Conservation (phyloP, 2,797 vertebrate species). For the Loriculus beryllinus region DNA sequence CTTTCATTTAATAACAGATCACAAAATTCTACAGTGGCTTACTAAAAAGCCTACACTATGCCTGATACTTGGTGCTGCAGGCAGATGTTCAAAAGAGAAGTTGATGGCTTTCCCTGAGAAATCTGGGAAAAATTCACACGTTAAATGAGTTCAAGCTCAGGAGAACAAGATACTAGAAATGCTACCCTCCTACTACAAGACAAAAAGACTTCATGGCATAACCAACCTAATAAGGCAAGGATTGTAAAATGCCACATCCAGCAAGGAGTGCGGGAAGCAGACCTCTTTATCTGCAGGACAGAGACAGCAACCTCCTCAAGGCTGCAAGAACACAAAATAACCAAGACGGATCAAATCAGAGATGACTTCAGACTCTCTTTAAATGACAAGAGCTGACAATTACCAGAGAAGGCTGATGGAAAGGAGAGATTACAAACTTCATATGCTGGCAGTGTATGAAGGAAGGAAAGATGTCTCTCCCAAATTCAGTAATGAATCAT, state of each 20-base stretch:
- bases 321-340: neutral
- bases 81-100: neutral
- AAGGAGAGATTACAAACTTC: neutral
- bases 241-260: neutral
- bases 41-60: neutral
- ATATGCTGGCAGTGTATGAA: neutral
- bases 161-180: neutral
- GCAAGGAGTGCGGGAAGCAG: neutral
- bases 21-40: neutral
- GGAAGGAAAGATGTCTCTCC: neutral
- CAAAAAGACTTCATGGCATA: neutral
- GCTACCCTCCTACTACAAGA: neutral
- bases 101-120: neutral
- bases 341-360: neutral
- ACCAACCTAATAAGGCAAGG: neutral
- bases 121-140: neutral
- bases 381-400: neutral
- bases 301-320: neutral
- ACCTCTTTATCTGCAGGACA: neutral
- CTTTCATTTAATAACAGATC: neutral
- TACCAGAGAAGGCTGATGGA: neutral
- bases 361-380: neutral
- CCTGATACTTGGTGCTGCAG: neutral
- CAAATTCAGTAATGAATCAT: neutral
- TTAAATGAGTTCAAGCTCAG: neutral